These are phyloP conservation scores for Glandiceps talaboti DNA, from an alignment of 53 echinoderm and acorn worm genomes.

Conservation along the genomic window DNA sequence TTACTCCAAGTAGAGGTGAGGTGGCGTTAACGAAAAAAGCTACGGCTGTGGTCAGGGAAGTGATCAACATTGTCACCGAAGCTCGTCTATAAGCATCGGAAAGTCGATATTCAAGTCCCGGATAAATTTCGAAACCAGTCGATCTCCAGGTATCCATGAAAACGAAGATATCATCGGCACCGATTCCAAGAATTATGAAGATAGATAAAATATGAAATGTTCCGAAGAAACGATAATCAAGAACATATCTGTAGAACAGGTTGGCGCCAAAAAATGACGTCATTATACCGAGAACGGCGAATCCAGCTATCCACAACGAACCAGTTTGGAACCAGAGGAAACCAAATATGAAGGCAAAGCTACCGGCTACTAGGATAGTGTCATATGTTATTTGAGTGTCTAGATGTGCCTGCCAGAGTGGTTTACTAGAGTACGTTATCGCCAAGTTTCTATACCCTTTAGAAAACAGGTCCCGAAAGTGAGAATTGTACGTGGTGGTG, in stretches of 20 bases:
- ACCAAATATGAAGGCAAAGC: constrained; percentile 2
- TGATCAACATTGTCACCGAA: background rate
- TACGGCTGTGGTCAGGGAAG: constrained; percentile 3
- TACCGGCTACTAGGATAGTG: background rate
- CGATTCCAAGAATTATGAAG: constrained; percentile 9
- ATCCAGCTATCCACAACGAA: constrained; percentile 5
- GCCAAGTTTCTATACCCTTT: background rate
- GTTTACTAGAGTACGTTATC: background rate
- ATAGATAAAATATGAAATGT: constrained; percentile 6
- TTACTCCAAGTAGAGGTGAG: constrained; percentile 3
- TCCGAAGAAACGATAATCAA: constrained; percentile 8
- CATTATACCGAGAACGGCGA: background rate
- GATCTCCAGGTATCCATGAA: constrained; percentile 8
- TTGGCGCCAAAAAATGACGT: constrained; percentile 6
- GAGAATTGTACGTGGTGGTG: background rate
- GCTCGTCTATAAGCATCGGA: constrained; percentile 5
- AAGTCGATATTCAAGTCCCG: constrained; percentile 3
- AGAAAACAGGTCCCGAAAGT: background rate
- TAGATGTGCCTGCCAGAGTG: background rate
- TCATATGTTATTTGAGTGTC: constrained; percentile 4
- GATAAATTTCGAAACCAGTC: background rate
- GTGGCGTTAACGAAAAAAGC: constrained; percentile 2
- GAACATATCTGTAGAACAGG: constrained; percentile 2
- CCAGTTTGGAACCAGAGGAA: constrained; percentile 1
- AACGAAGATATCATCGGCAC: constrained; percentile 9